A percentile compares a stretch with the other conserved stretches of the same genome.
These are phyloP conservation scores for Drosophila melanosoma DNA, from an alignment of 2,888 invertebrate genomes.

Conservation along the genomic window DNA sequence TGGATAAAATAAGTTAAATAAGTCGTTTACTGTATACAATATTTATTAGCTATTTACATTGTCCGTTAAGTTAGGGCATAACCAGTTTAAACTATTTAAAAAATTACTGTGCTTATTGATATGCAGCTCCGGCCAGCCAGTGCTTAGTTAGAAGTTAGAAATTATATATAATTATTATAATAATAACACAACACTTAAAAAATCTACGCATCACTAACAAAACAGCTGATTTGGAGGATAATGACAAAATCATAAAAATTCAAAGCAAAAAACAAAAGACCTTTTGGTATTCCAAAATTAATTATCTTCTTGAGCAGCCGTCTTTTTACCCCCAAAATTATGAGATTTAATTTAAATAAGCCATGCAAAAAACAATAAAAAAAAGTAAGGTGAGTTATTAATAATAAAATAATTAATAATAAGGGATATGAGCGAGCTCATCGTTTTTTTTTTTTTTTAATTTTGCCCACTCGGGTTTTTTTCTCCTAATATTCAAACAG, in stretches of 20 bases:
- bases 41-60: background rate
- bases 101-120: background rate
- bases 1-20: too few species aligned
- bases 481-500: background rate
- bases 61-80: background rate
- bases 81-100: constrained; percentile 1
- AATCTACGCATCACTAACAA: too few species aligned
- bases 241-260: too few species aligned
- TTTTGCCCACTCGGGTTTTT: background rate
- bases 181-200: background rate
- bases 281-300: background rate
- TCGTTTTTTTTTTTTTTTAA: background rate
- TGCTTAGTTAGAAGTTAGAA: too few species aligned
- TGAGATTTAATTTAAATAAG: too few species aligned
- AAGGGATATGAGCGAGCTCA: background rate
- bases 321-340: too few species aligned
- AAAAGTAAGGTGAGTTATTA: too few species aligned
- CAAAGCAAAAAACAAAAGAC: background rate
- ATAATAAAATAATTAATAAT: too few species aligned
- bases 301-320: background rate
- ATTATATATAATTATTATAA: background rate
- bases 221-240: too few species aligned
- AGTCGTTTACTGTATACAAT: too few species aligned
- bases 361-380: too few species aligned
- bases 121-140: background rate